Evolutionary conservation across 1,140 invertebrate species (phyloP).

Genomic region (Euglossa dilemma): DNA sequence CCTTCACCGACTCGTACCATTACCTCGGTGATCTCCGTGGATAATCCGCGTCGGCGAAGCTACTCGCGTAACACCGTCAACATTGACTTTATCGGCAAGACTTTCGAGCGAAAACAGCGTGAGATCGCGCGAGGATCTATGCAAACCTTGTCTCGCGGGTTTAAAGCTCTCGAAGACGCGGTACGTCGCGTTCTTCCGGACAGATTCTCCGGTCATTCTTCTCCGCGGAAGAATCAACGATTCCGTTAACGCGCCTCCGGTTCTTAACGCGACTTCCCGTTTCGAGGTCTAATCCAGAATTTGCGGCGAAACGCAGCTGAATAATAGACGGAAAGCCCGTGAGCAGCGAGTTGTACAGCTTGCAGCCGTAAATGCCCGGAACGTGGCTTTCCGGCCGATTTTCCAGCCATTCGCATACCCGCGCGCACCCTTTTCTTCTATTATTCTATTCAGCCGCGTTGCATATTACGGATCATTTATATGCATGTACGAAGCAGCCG

Average conservation of each 20-base stretch:
- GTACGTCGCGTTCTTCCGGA: no score
- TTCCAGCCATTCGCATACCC: not conserved
- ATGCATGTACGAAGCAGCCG: not conserved
- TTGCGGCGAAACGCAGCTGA: not conserved
- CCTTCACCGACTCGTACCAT: no score
- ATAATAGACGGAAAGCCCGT: not conserved
- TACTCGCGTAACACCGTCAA: not conserved
- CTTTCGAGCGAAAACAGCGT: not conserved
- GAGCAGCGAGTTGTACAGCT: not conserved
- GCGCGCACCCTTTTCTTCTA: not conserved
- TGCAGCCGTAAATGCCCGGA: not conserved
- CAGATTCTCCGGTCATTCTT: no score
- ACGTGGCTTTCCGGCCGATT: not conserved
- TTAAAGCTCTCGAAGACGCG: not conserved
- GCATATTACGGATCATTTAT: conserved; percentile 28
- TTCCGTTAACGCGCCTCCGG: not conserved
- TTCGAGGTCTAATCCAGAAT: not conserved
- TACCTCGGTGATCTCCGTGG: no score
- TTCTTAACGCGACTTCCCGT: not conserved
- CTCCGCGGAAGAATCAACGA: no score
- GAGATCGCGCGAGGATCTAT: no score
- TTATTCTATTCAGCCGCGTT: conserved; percentile 22
- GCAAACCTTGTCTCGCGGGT: not conserved
- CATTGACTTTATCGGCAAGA: not conserved
- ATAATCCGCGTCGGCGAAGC: not conserved